Evolutionary conservation across 2,888 invertebrate genomes (phyloP), one percentile per base, ranked within the genome.

Genomic region (Meteorus cinctellus): DNA sequence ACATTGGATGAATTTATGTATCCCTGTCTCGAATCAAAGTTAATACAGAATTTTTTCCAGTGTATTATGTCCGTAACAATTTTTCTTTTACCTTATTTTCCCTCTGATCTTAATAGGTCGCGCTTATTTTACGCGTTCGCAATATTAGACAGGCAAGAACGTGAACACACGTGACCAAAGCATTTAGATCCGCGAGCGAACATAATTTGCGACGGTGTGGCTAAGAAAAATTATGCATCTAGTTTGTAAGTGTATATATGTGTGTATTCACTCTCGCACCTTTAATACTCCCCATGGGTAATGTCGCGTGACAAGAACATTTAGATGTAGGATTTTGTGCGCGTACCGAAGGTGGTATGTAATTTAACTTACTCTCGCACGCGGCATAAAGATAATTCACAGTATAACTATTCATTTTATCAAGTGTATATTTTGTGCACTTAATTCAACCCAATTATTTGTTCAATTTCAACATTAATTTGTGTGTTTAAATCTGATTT

Each of bases 221-320:
- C 69, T 77, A 75, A 71, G 71, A 77, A 55, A 67, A 73, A 41
- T 60, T 65, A 36, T 24, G 60, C 31, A 67, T 41, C 12, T 12
- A 41, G 12, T 34, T 4, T 34, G 34, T 34, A 6, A 0, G 2
- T 34, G 34, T 41, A 10, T 41, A 12, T 41, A 10, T 41, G 41
- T 41, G 41, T 41, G 41, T 41, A 12, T 41, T 41, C 41, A 41
- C 41, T 41, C 41, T 41, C 41, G 41, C 41, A 41, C 41, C 41
- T 41, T 41, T 41, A 41, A 41, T 41, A 41, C 41, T 41, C 41
- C 8, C 41, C 8, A 41, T 41, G 59, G 62, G 74, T 75, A 77
- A 75, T 80, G 77, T 80, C 78, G 82, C 83, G 83, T 81, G 84
- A 83, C 83, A 79, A 78, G 81, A 80, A 81, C 84, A 80, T 84